These are phyloP conservation scores for Eulimnadia texana DNA, from an alignment of 1,140 invertebrate genomes.

Conservation along the genomic window DNA sequence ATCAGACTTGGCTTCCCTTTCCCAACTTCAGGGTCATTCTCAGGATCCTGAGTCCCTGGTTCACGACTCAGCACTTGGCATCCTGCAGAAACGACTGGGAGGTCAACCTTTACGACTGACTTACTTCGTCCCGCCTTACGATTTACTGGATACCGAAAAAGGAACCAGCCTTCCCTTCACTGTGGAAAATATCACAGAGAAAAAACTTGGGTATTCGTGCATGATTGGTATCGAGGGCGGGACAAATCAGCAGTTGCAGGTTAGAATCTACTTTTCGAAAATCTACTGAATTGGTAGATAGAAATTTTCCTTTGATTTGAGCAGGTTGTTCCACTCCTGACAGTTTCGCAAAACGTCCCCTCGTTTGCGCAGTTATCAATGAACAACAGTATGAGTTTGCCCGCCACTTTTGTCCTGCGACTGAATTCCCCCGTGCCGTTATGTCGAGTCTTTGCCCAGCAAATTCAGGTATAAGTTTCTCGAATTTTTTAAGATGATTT, in stretches of 20 bases:
- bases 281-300: not conserved
- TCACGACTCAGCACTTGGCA: slow-evolving; percentile 76
- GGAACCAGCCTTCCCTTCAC: slow-evolving; percentile 57
- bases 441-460: slow-evolving; percentile 38
- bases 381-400: slow-evolving; percentile 71
- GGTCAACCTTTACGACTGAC: slow-evolving; percentile 51
- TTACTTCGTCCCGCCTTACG: slow-evolving; percentile 90
- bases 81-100: slow-evolving; percentile 35
- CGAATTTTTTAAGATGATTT: too few relatives aligned
- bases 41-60: slow-evolving; percentile 72
- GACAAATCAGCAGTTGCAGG: slow-evolving; percentile 71
- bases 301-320: slow-evolving; percentile 14
- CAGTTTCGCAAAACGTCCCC: slow-evolving; percentile 38
- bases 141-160: slow-evolving; percentile 61
- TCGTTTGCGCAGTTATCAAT: slow-evolving; percentile 60
- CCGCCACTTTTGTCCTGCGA: slow-evolving; percentile 78
- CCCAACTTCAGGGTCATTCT: slow-evolving; percentile 60
- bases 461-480: slow-evolving; percentile 1
- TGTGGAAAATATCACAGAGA: slow-evolving; percentile 49
- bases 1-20: slow-evolving; percentile 69
- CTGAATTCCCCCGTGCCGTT: slow-evolving; percentile 75
- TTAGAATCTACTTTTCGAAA: too few relatives aligned
- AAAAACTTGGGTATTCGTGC: slow-evolving; percentile 66
- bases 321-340: slow-evolving; percentile 1
- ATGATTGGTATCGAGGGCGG: slow-evolving; percentile 84